phyloP scores from a whole-genome alignment of 2,888 invertebrate genomes.

The Bunonema sp. region DNA sequence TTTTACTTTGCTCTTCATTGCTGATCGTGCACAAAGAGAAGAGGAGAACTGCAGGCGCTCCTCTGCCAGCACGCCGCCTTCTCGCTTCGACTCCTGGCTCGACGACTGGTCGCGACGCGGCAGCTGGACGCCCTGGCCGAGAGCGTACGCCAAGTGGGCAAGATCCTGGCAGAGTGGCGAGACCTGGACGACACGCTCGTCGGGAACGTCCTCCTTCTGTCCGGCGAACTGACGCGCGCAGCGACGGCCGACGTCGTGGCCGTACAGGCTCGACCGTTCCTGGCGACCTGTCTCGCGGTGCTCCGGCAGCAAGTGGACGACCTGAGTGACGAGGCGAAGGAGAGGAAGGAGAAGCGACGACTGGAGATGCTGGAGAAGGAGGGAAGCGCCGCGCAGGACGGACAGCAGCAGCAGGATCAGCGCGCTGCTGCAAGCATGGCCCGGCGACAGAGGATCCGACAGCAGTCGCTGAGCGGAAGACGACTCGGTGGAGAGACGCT shows the following conservation, averaged over 20 bases:
- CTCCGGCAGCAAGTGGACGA: neutral
- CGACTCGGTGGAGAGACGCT: conserved; percentile 16
- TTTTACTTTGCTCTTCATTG: neutral
- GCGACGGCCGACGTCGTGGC: neutral
- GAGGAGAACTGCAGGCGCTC: conserved; percentile 18
- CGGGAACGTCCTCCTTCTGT: conserved; percentile 26
- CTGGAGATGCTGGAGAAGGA: too few relatives aligned
- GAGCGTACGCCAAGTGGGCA: too few relatives aligned
- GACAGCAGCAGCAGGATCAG: too few relatives aligned
- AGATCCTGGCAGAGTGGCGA: conserved; percentile 16
- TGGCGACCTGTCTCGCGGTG: neutral
- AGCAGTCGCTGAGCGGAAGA: conserved; percentile 17
- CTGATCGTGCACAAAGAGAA: too few relatives aligned
- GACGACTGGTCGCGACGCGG: too few relatives aligned
- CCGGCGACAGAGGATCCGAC: conserved; percentile 18
- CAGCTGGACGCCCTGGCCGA: conserved; percentile 17
- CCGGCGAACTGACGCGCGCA: conserved; percentile 26
- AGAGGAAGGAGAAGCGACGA: too few relatives aligned
- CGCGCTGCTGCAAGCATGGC: too few relatives aligned
- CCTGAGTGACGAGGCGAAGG: neutral
- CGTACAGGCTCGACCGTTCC: neutral
- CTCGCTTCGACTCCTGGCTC: conserved; percentile 29
- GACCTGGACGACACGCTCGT: conserved; percentile 27
- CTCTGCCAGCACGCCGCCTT: conserved; percentile 33
- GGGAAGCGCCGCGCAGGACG: too few relatives aligned